Conservation (phyloP, 2,888 invertebrate genomes). For the Acronicta alni region DNA sequence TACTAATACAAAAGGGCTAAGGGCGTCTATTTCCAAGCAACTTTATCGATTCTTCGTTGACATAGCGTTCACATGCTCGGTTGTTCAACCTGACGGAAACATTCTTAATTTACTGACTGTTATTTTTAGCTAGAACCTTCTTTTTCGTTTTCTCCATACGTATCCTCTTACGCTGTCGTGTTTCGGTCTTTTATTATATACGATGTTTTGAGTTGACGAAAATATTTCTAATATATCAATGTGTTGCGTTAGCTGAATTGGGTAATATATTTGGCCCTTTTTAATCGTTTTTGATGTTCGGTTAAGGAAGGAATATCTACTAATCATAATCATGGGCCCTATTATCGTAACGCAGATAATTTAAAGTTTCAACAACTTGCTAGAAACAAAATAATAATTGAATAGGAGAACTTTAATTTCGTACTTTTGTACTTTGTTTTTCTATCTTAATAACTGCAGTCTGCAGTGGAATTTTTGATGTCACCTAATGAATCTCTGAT, state of each 20-base stretch:
- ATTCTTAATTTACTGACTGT: constrained; percentile 49
- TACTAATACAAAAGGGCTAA: constrained; percentile 10
- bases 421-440: too few relatives aligned
- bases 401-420: too few relatives aligned
- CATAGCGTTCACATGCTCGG: constrained; percentile 46
- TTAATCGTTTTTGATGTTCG: neutral
- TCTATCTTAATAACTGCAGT: too few relatives aligned
- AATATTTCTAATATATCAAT: constrained; percentile 20
- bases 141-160: constrained; percentile 38
- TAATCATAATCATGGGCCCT: too few relatives aligned
- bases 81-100: constrained; percentile 59
- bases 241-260: neutral
- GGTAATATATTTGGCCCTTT: neutral
- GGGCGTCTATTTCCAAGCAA: constrained; percentile 24
- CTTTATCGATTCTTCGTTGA: constrained; percentile 47
- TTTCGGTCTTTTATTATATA: constrained; percentile 33
- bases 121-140: constrained; percentile 52
- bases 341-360: too few relatives aligned
- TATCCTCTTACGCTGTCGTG: constrained; percentile 40
- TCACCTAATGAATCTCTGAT: constrained; percentile 12
- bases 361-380: too few relatives aligned
- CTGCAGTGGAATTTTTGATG: too few relatives aligned
- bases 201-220: constrained; percentile 26
- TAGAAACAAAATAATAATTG: too few relatives aligned
- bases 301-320: neutral